Percentiles rank a stretch among this genome's conserved stretches.
Evolutionary conservation across 1,140 invertebrate genomes (phyloP).

Genomic region (Drosophila triauraria): DNA sequence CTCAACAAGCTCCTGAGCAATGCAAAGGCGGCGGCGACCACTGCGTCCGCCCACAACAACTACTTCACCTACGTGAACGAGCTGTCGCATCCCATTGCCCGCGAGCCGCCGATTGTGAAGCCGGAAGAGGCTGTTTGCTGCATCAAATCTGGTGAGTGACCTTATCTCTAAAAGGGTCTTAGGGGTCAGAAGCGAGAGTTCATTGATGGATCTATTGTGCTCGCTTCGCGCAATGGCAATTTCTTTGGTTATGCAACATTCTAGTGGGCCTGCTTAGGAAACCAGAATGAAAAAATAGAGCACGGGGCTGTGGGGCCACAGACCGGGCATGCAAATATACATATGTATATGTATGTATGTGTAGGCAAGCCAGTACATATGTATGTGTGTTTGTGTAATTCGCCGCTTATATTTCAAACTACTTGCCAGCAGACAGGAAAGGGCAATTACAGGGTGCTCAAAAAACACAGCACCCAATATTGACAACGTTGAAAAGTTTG

Average conservation of each 20-base stretch:
- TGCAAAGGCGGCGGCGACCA: slow-evolving; percentile 25
- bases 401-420: slow-evolving; percentile 35
- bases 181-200: background rate
- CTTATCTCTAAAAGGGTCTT: background rate
- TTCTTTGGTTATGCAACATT: slow-evolving; percentile 65
- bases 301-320: slow-evolving; percentile 6
- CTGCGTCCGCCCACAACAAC: slow-evolving; percentile 67
- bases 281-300: slow-evolving; percentile 46
- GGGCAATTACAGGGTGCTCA: slow-evolving; percentile 47
- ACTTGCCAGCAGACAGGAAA: slow-evolving; percentile 16
- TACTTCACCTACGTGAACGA: slow-evolving; percentile 87
- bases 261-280: slow-evolving; percentile 42
- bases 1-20: slow-evolving; percentile 52
- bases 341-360: background rate
- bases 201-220: slow-evolving; percentile 7
- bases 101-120: slow-evolving; percentile 85
- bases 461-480: background rate
- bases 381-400: slow-evolving; percentile 20
- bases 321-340: slow-evolving; percentile 47
- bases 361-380: slow-evolving; percentile 16
- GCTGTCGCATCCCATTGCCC: slow-evolving; percentile 86
- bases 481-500: slow-evolving; percentile 36
- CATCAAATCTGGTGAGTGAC: slow-evolving; percentile 86
- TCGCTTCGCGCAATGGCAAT: slow-evolving; percentile 21
- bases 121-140: slow-evolving; percentile 86